Evolutionary conservation across 2,797 vertebrate species (phyloP), one percentile per base, ranked within the genome.

Genomic region (Ctenopoma kingsleyae): DNA sequence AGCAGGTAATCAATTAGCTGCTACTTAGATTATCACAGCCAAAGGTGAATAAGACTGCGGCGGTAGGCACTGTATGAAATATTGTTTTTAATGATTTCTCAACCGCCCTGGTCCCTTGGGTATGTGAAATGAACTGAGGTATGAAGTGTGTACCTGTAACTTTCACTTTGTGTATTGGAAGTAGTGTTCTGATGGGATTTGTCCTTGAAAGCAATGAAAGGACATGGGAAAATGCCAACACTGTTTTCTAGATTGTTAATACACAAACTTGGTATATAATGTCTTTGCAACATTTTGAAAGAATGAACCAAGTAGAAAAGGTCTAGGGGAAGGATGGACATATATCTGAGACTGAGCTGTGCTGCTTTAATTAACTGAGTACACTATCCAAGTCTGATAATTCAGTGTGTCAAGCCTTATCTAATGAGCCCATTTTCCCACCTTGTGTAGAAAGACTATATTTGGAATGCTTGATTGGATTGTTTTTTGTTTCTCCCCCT

Each of bases 1-100:
- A 78, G 89, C 90, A 90, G 91, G 91, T 93, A 93, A 95, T 94
- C 92, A 94, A 94, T 94, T 94, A 95, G 90, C 72, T 47, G 81
- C 84, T 88, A 86, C 89, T 85, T 86, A 89, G 83, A 91, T 93
- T 85, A 92, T 90, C 82, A 85, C 85, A 91, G 82, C 74, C 86
- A 93, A 92, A 91, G 86, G 90, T 89, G 91, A 90, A 74, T 76
- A 81, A 78, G 66, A 70, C 76, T 51, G 67, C n/a, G 8, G 49
- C 38, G 49, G 48, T 57, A 55, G 48, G 20, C 46, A 40, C 60
- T 61, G 63, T 76, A 81, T 84, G 63, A 90, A 90, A 93, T 91
- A 86, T 82, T 77, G 74, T 76, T 88, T 93, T 92, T 83, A 89
- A 91, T 88, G 80, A 91, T 91, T 89, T 84, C 60, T 82, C 43